Base-by-base conservation (phyloP, 1,140 invertebrate species). In the Saxidomus purpurata region DNA sequence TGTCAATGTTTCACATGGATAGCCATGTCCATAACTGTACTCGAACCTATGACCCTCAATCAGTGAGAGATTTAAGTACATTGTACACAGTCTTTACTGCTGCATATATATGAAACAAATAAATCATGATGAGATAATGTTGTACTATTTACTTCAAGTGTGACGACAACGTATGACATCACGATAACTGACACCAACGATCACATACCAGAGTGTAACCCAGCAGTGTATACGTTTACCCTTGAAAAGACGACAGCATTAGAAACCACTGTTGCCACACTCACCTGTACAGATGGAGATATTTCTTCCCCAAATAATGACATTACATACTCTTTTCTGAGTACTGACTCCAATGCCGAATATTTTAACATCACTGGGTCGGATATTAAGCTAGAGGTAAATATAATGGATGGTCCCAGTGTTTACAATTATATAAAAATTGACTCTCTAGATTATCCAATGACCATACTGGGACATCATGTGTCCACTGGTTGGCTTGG, bases 291-390 rank as follows among this genome's bases (percentile, higher is more conserved):
- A 22, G 81, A 84, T 49, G 59, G 9, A 9, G 81, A 84, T 36
- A 47, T 67, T 3, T 43, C 59, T 9, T 67, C 55, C n/a, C 81
- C 81, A 28, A 84, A 84, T 36, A 84, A 84, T 19, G 36, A 69
- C 19, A 47, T 84, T 19, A 69, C 81, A 0, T 69, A 67, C n/a
- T n/a, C 25, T 0, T 67, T 84, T 22, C 17, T 15, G 17, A 47
- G 36, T 19, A 25, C 8, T 49, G 38, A 67, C 40, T 0, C 36
- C 9, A 43, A 49, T 9, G 69, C 34, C 13, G 63, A 84, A 22
- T 84, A 84, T 34, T 84, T 69, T 22, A 43, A 63, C 13, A 36
- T 84, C 15, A 47, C 31, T 11, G 34, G 28, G 22, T 36, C 49
- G 0, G 49, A 81, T 52, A 25, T 81, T 31, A 22, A n/a, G 1